Evolutionary conservation across 1,140 invertebrate genomes (phyloP), one percentile per base, ranked within the genome.

Genomic region (Dufourea novaeangliae): DNA sequence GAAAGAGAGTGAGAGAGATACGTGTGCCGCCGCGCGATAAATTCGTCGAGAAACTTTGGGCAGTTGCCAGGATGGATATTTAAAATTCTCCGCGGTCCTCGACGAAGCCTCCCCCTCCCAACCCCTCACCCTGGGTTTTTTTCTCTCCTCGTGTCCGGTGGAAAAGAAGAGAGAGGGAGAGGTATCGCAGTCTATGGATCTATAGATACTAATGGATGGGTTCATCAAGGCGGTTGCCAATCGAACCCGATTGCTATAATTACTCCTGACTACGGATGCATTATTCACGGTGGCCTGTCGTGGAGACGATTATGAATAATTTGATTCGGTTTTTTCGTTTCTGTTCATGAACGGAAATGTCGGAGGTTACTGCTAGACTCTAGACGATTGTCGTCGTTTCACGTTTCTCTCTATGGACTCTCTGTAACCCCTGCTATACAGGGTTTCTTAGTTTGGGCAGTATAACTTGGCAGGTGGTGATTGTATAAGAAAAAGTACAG

Each of bases 11-110:
- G n/a, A n/a, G n/a, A n/a, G n/a, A n/a, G 71, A 57, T 67, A 76
- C 80, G 67, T 56, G 44, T 66, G 72, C 75, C 59, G 37, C 34
- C 57, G 59, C 34, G 63, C 71, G 86, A 84, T 86, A 88, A 89
- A 88, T 88, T 88, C 83, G 86, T 87, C 82, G 75, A 78, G 79
- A 78, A 86, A 82, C n/a, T 79, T 80, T 88, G 88, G 88, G 82
- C 56, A 56, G 17, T 27, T 76, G 86, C 86, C 88, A 89, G 71
- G 44, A 81, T 82, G 80, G 78, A 88, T 89, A 88, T 88, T 88
- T 87, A 87, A 89, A 89, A 88, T 88, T 88, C 85, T 86, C 78
- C 56, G 34, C 80, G 77, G 74, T 85, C 69, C 71, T 85, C 73
- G 46, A 41, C 54, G 39, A 74, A 50, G n/a, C 12, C n/a, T 39